These are phyloP conservation scores for Andricus quercusramuli DNA, from an alignment of 2,888 invertebrate species.

Conservation along the genomic window DNA sequence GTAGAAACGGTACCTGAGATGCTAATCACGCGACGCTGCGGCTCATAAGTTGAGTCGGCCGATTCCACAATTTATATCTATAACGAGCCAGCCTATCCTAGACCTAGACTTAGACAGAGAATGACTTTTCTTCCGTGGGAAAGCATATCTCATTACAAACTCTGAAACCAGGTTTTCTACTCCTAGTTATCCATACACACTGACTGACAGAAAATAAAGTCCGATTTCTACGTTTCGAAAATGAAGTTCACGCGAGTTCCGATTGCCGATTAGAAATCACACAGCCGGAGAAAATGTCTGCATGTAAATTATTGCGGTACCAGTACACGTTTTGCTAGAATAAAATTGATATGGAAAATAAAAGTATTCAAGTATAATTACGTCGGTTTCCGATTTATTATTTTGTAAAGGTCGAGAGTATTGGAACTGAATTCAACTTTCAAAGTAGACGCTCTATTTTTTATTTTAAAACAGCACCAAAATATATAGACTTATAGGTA, in stretches of 20 bases:
- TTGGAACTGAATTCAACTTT: too few species aligned
- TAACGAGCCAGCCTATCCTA: background rate
- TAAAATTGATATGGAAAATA: background rate
- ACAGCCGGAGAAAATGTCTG: background rate
- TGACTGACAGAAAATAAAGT: slow-evolving; percentile 34
- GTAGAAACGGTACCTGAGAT: slow-evolving; percentile 12
- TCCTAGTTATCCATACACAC: slow-evolving; percentile 24
- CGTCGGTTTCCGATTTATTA: too few species aligned
- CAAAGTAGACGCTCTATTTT: too few species aligned
- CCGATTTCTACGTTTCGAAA: slow-evolving; percentile 33
- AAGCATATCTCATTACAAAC: slow-evolving; percentile 33
- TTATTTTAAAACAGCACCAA: too few species aligned
- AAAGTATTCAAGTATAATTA: background rate
- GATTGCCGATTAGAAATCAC: slow-evolving; percentile 38
- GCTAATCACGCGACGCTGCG: background rate
- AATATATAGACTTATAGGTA: too few species aligned
- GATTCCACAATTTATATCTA: background rate
- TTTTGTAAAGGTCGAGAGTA: too few species aligned
- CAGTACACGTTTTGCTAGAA: background rate
- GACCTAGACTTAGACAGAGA: background rate
- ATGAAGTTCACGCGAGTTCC: slow-evolving; percentile 18
- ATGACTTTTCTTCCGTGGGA: slow-evolving; percentile 7
- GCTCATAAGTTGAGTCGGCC: background rate
- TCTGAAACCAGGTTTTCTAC: slow-evolving; percentile 17
- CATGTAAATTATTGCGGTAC: slow-evolving; percentile 3